A percentile compares a stretch with the other conserved stretches of the same genome.
Evolutionary conservation across 2,888 invertebrate genomes (phyloP).

Genomic region (Pyrgus malvae): DNA sequence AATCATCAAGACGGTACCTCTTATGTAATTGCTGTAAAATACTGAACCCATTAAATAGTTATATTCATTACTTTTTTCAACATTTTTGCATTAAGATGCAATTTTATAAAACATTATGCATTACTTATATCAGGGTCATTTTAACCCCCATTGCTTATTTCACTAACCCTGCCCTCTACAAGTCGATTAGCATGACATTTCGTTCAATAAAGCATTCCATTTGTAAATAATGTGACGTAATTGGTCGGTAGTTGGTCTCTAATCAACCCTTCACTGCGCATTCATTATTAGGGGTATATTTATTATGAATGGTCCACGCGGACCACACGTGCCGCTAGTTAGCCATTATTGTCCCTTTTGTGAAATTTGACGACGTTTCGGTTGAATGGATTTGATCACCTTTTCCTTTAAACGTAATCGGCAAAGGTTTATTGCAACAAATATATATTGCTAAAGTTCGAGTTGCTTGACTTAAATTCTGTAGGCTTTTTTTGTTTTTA

Average conservation of each 20-base stretch:
- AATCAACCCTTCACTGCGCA: slow-evolving; percentile 26
- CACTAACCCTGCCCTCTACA: slow-evolving; percentile 7
- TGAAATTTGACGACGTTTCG: slow-evolving; percentile 25
- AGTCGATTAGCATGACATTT: slow-evolving; percentile 35
- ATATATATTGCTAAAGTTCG: too few relatives aligned
- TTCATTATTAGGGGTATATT: slow-evolving; percentile 35
- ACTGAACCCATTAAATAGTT: too few relatives aligned
- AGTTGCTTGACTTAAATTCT: too few relatives aligned
- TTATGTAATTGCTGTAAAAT: too few relatives aligned
- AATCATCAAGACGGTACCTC: too few relatives aligned
- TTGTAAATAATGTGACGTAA: slow-evolving; percentile 40
- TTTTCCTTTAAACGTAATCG: background rate
- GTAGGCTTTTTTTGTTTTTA: too few relatives aligned
- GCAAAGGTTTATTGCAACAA: too few relatives aligned
- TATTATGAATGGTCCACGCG: slow-evolving; percentile 35
- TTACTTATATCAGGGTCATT: too few relatives aligned
- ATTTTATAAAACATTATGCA: too few relatives aligned
- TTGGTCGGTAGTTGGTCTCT: slow-evolving; percentile 34
- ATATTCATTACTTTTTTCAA: too few relatives aligned
- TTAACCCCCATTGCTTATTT: background rate
- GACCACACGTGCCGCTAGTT: slow-evolving; percentile 38
- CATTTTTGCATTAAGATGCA: too few relatives aligned
- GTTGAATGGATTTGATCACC: slow-evolving; percentile 8
- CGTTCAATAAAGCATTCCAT: slow-evolving; percentile 39
- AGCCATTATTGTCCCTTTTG: slow-evolving; percentile 36